Conservation (phyloP, 2,113 vertebrate species). For the Rousettus leschenaultii region DNA sequence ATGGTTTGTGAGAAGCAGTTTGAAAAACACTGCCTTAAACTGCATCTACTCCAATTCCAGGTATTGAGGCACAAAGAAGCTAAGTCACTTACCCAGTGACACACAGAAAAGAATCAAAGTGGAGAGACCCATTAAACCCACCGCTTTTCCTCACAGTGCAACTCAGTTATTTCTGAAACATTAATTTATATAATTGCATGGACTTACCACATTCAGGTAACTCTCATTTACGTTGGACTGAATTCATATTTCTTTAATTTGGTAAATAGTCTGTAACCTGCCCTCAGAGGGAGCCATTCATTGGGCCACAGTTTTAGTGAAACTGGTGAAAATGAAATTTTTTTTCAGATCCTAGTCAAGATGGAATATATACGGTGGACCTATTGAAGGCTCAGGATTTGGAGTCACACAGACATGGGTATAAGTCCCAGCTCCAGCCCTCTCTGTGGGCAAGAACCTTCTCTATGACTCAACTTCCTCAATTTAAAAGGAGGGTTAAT, state of each 20-base stretch:
- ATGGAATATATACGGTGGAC: neutral
- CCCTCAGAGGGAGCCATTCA: neutral
- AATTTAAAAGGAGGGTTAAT: neutral
- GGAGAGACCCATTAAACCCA: neutral
- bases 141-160: neutral
- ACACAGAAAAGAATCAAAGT: neutral
- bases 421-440: neutral
- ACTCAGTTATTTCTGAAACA: neutral
- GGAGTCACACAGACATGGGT: neutral
- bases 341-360: neutral
- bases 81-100: neutral
- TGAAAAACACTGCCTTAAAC: neutral
- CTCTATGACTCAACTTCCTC: neutral
- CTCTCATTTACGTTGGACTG: neutral
- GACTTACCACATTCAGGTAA: neutral
- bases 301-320: neutral
- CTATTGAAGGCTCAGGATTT: neutral
- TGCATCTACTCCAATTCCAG: neutral
- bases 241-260: neutral
- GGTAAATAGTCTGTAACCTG: neutral
- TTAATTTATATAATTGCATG: neutral
- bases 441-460: neutral
- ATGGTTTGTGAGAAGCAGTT: neutral
- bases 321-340: neutral
- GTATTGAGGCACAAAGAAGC: neutral